Conservation (phyloP, 2,797 vertebrate species). For the Scarus forsteni region DNA sequence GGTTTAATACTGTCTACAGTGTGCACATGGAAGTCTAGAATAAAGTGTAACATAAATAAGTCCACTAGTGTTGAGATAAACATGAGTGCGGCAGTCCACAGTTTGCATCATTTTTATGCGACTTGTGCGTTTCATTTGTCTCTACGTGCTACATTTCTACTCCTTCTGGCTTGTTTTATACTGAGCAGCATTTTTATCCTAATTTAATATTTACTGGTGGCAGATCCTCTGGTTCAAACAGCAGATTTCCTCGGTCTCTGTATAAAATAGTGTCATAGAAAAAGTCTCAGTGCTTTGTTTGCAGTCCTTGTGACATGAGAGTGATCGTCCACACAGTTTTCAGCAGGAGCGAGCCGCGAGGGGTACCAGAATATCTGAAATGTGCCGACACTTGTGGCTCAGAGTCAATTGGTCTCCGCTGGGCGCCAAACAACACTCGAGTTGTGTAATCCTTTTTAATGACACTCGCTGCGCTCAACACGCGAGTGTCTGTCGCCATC, state of each 20-base stretch:
- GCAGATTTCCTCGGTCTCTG: constrained; percentile 48
- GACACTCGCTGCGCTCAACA: background rate
- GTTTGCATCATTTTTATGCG: background rate
- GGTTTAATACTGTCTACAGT: constrained; percentile 19
- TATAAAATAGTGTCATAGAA: constrained; percentile 12
- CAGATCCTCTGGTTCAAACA: constrained; percentile 27
- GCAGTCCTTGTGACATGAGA: background rate
- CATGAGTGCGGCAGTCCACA: constrained; percentile 13
- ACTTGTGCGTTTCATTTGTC: background rate
- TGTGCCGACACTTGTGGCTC: constrained; percentile 6
- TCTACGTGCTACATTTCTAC: constrained; percentile 43
- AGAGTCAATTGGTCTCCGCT: background rate
- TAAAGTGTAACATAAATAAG: background rate
- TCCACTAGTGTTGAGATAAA: constrained; percentile 16
- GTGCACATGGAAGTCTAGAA: constrained; percentile 11
- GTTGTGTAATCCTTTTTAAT: constrained; percentile 13
- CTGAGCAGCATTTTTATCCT: too few species aligned
- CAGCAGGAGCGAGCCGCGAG: background rate
- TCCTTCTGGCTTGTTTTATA: background rate
- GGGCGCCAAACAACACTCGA: constrained; percentile 4
- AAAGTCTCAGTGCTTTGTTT: constrained; percentile 8
- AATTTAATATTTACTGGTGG: background rate
- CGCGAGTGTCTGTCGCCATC: constrained; percentile 45
- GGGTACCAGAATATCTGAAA: constrained; percentile 5
- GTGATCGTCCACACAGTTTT: constrained; percentile 13